phyloP scores from a whole-genome alignment of 2,797 vertebrate genomes.

The Ambastaia sidthimunki region DNA sequence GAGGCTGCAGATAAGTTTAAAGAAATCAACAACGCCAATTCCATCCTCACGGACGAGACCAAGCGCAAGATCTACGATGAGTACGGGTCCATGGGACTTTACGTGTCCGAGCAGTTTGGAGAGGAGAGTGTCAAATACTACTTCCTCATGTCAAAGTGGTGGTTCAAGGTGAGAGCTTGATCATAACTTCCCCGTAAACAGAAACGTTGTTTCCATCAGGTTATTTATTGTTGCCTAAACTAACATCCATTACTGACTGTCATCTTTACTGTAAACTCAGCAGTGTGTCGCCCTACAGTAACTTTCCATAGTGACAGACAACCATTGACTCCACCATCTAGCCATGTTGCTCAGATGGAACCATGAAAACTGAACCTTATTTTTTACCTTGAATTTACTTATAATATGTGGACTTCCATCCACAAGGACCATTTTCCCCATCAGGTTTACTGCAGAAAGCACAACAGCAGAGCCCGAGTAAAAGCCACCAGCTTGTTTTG shows the following conservation, averaged over 20 bases:
- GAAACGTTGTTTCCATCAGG: not conserved
- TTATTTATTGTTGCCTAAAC: not conserved
- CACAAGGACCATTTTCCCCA: not conserved
- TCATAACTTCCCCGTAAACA: not conserved
- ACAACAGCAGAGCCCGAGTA: not conserved
- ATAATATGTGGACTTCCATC: slow-evolving; percentile 26
- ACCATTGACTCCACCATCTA: too few species aligned
- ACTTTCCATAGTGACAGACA: not conserved
- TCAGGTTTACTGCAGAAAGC: slow-evolving; percentile 3
- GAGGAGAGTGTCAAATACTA: slow-evolving; percentile 93
- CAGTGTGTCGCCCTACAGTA: not conserved
- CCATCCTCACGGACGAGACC: slow-evolving; percentile 86
- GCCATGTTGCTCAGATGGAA: not conserved
- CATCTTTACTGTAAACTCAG: slow-evolving; percentile 4
- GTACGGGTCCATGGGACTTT: slow-evolving; percentile 92
- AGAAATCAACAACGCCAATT: slow-evolving; percentile 94
- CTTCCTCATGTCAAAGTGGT: slow-evolving; percentile 92
- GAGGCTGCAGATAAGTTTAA: slow-evolving; percentile 92
- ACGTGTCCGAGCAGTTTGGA: slow-evolving; percentile 91
- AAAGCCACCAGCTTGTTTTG: slow-evolving; percentile 16
- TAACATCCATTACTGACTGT: not conserved
- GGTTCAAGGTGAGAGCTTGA: slow-evolving; percentile 87
- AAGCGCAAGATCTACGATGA: slow-evolving; percentile 88
- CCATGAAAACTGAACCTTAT: not conserved
- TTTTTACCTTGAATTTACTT: not conserved